Evolutionary conservation across 2,888 invertebrate genomes (phyloP).

Genomic region (Aporophyla nigra): DNA sequence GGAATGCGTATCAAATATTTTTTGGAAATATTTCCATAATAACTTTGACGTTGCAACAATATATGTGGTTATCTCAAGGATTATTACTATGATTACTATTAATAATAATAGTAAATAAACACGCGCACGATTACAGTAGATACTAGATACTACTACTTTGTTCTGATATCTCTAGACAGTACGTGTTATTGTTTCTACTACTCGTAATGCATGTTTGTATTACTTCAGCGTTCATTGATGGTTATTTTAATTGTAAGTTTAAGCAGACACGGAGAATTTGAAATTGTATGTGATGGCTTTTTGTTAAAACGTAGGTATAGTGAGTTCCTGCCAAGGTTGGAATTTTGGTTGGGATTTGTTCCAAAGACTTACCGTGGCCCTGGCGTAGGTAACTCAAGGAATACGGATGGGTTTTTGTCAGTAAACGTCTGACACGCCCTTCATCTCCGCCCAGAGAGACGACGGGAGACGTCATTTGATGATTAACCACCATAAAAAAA

Average conservation of each 20-base stretch:
- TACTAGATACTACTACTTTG: neutral
- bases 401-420: too few species aligned
- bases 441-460: too few species aligned
- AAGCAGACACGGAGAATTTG: neutral
- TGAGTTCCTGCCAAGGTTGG: too few species aligned
- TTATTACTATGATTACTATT: neutral
- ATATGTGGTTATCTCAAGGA: constrained; percentile 12
- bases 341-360: too few species aligned
- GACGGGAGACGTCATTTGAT: too few species aligned
- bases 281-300: neutral
- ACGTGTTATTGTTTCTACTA: constrained; percentile 33
- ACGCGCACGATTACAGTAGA: constrained; percentile 5
- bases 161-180: constrained; percentile 16
- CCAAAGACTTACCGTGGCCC: too few species aligned
- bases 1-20: neutral
- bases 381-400: too few species aligned
- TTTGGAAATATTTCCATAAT: neutral
- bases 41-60: constrained; percentile 22
- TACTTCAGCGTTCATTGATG: constrained; percentile 21
- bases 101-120: constrained; percentile 5
- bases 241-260: constrained; percentile 7
- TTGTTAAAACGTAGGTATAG: neutral
- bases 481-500: neutral
- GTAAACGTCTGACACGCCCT: too few species aligned
- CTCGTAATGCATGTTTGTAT: neutral